A percentile compares a stretch with the other conserved stretches of the same genome.
Evolutionary conservation across 1,140 invertebrate species (phyloP).

Genomic region (Aradophagus sp.): DNA sequence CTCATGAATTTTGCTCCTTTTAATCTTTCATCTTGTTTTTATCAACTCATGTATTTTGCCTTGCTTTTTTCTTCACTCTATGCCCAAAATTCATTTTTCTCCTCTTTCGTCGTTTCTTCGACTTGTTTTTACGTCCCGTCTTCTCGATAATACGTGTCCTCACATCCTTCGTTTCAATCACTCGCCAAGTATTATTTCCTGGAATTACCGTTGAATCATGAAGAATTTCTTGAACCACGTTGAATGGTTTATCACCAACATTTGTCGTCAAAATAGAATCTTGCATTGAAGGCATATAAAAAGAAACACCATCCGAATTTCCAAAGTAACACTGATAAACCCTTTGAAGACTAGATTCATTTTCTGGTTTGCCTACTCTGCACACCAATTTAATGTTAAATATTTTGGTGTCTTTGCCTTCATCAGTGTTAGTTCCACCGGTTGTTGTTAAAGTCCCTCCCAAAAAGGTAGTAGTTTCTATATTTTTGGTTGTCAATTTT

Average conservation of each 20-base stretch:
- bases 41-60: conserved; percentile 1
- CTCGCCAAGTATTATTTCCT: conserved; percentile 30
- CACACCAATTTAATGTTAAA: conserved; percentile 38
- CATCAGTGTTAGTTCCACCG: too few species aligned
- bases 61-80: conserved; percentile 6
- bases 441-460: too few species aligned
- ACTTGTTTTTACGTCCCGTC: conserved; percentile 10
- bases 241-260: conserved; percentile 5
- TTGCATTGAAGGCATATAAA: conserved; percentile 36
- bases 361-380: conserved; percentile 30
- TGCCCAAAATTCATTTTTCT: neutral
- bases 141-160: conserved; percentile 43
- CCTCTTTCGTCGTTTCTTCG: conserved; percentile 6
- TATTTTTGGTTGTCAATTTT: too few species aligned
- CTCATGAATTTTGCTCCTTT: too few species aligned
- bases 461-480: too few species aligned
- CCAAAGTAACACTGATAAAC: conserved; percentile 43
- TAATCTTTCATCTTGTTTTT: neutral
- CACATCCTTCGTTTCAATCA: conserved; percentile 41
- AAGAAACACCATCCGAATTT: conserved; percentile 13
- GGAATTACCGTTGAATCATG: conserved; percentile 23
- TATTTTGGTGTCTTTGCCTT: conserved; percentile 9
- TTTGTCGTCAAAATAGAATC: conserved; percentile 24
- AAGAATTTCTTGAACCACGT: conserved; percentile 32
- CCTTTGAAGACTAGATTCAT: conserved; percentile 13